Percentiles rank a stretch among this genome's conserved stretches.
These are phyloP conservation scores for Catharus bicknelli DNA, from an alignment of 2,113 vertebrate species.

Conservation along the genomic window DNA sequence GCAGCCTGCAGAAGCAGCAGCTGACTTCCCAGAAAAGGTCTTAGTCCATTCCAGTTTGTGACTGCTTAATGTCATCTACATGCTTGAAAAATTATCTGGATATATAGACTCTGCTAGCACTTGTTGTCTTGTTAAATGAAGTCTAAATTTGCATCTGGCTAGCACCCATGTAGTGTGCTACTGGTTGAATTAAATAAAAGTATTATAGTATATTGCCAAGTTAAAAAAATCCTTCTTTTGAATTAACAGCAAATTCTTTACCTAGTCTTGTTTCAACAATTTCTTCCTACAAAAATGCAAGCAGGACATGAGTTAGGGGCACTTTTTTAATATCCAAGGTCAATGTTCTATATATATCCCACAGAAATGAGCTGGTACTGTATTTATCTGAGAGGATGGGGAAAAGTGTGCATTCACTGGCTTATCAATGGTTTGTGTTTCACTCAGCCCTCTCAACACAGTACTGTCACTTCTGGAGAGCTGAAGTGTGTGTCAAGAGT, in stretches of 20 bases:
- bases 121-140: background rate
- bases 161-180: background rate
- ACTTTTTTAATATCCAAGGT: background rate
- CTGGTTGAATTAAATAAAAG: background rate
- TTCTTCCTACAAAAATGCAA: background rate
- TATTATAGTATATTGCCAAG: background rate
- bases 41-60: background rate
- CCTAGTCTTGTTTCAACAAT: background rate
- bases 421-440: background rate
- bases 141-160: background rate
- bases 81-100: background rate
- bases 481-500: background rate
- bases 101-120: background rate
- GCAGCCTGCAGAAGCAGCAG: fast-evolving
- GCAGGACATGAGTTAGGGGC: background rate
- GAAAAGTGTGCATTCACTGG: background rate
- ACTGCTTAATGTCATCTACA: background rate
- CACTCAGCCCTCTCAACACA: background rate
- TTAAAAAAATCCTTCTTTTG: background rate
- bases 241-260: background rate
- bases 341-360: background rate
- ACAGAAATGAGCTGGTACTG: background rate
- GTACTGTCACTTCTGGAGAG: background rate
- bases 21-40: background rate
- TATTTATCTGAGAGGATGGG: background rate